These are phyloP conservation scores for Apeltes quadracus DNA, from an alignment of 2,113 vertebrate species.

Conservation along the genomic window DNA sequence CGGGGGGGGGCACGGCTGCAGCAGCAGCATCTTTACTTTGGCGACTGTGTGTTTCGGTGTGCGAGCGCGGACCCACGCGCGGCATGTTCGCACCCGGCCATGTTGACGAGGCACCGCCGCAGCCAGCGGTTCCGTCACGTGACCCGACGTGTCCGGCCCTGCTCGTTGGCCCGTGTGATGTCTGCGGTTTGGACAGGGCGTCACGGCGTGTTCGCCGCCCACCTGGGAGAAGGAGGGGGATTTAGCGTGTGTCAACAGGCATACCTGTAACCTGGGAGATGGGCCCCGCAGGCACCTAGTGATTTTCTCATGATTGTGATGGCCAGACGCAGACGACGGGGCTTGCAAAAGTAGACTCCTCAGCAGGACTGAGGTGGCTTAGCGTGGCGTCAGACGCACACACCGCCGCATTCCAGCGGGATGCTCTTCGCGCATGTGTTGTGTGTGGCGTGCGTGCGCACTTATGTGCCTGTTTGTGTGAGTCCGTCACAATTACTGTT, in stretches of 20 bases:
- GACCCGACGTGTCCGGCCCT: slow-evolving; percentile 80
- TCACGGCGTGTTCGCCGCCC: slow-evolving; percentile 70
- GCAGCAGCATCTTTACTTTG: slow-evolving; percentile 61
- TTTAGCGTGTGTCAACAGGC: slow-evolving; percentile 85
- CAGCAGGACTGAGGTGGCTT: slow-evolving; percentile 83
- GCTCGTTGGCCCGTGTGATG: slow-evolving; percentile 79
- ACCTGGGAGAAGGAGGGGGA: slow-evolving; percentile 79
- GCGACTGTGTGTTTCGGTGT: neutral
- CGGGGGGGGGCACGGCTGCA: slow-evolving; percentile 3
- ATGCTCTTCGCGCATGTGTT: slow-evolving; percentile 1
- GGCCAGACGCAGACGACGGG: slow-evolving; percentile 79
- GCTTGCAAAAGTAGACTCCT: slow-evolving; percentile 80
- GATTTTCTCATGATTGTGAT: slow-evolving; percentile 83
- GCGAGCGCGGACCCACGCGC: slow-evolving; percentile 24
- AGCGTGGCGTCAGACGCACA: slow-evolving; percentile 80
- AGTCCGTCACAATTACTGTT: slow-evolving; percentile 73
- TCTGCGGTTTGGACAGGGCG: slow-evolving; percentile 85
- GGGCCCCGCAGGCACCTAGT: slow-evolving; percentile 77
- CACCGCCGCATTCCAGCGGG: too few species aligned
- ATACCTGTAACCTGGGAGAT: slow-evolving; percentile 82
- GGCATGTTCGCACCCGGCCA: slow-evolving; percentile 44
- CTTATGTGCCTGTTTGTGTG: slow-evolving; percentile 54
- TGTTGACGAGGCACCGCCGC: slow-evolving; percentile 62
- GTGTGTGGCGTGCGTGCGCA: slow-evolving; percentile 7
- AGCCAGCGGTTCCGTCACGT: slow-evolving; percentile 68